Evolutionary conservation across 2,797 vertebrate genomes (phyloP).

Genomic region (Uromys caudimaculatus): DNA sequence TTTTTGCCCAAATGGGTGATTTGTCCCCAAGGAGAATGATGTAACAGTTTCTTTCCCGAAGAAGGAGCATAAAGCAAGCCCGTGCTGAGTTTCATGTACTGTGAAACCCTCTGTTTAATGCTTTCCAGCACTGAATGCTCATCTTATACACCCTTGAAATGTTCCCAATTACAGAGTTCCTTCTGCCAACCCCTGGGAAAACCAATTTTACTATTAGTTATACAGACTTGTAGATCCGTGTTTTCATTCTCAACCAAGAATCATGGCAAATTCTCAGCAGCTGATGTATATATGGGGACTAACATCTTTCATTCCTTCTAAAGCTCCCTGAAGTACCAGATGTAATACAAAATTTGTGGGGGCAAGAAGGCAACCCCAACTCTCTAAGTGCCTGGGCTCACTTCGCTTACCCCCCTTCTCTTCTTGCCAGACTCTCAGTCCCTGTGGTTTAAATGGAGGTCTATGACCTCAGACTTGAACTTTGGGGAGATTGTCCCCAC

Average conservation of each 20-base stretch:
- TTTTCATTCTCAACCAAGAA: conserved; percentile 72
- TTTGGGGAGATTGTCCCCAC: conserved; percentile 76
- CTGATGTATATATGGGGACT: conserved; percentile 38
- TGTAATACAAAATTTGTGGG: conserved; percentile 45
- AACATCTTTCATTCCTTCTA: conserved; percentile 61
- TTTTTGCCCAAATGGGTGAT: conserved; percentile 78
- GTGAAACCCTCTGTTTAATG: conserved; percentile 71
- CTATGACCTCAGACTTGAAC: conserved; percentile 79
- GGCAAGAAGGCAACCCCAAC: conserved; percentile 52
- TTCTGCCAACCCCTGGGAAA: conserved; percentile 73
- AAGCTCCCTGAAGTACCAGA: conserved; percentile 64
- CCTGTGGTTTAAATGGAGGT: conserved; percentile 71
- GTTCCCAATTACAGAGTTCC: conserved; percentile 73
- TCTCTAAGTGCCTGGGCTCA: conserved; percentile 59
- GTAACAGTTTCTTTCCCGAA: conserved; percentile 75
- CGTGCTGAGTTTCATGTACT: conserved; percentile 56
- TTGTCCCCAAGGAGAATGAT: conserved; percentile 71
- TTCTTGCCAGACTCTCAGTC: conserved; percentile 63
- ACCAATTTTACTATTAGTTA: conserved; percentile 76
- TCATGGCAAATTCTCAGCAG: conserved; percentile 70
- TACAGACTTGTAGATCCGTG: conserved; percentile 51
- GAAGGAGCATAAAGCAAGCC: conserved; percentile 73
- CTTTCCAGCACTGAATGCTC: conserved; percentile 72
- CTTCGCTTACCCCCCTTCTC: conserved; percentile 38
- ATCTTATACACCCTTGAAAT: conserved; percentile 64